Evolutionary conservation across 2,888 invertebrate genomes (phyloP), one percentile per base, ranked within the genome.

Genomic region (Perdita meconis): DNA sequence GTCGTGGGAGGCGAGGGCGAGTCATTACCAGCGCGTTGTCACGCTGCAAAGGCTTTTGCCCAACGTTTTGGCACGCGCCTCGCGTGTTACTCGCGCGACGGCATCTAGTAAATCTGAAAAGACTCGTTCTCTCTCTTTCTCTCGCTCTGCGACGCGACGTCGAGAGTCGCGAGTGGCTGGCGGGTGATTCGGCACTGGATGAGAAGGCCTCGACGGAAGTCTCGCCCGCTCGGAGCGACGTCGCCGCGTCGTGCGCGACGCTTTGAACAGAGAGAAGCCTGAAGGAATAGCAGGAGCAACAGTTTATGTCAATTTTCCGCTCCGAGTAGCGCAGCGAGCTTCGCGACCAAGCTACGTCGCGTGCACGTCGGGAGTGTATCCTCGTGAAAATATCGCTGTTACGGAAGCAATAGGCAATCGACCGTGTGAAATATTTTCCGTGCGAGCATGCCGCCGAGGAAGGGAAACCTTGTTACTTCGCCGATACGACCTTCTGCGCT

Each of bases 241-340:
- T 16, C 40, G 1, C 26, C n/a, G 69, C 40, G 69, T n/a, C 40
- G 47, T 22, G 36, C 53, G 47, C 64, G 57, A 51, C 51, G 57
- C 72, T 77, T 65, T 67, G 80, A 81, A 56, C 70, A 64, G 61
- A 30, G 56, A 60, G 56, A 60, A 71, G 61, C 69, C 71, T 53
- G 81, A 74, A 75, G 74, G 69, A 70, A 75, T 66, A 59, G 65
- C 72, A 67, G 67, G 56, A 82, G 84, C 84, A 84, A 84, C 80
- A 79, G 84, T 87, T 87, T 87, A 84, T 78, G 86, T 84, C 82
- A 82, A 84, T 84, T 84, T 84, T 84, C 82, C 80, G 80, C 71
- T 77, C 60, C 70, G 70, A 55, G 59, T 80, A 61, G 55, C 55
- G 53, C 19, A 59, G 53, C 51, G 38, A 24, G 56, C 42, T 67